Base-by-base conservation (phyloP, 1,140 invertebrate genomes). In the Hylaeus anthracinus region DNA sequence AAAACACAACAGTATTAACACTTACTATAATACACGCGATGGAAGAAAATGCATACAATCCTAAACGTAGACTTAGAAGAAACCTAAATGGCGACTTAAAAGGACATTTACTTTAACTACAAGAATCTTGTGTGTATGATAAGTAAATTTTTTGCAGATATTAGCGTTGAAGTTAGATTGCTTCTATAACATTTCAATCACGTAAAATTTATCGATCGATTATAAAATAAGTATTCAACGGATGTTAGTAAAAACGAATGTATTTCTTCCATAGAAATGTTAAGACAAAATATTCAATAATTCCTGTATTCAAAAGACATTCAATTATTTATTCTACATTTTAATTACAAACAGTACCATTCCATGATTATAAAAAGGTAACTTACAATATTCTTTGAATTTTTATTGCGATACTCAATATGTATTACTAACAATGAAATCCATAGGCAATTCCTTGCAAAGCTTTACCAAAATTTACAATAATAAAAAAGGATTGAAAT, bases 1-100 rank as follows among this genome's bases (percentile, higher is more conserved):
- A 69, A 77, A n/a, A 61, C 67, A 43, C 48, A 77, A 71, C 56
- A 78, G 67, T 71, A 78, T 78, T 78, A 78, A 53, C 14, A 71
- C 8, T 61, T 77, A 51, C 71, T 41, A 71, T 6, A 41, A 71
- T 8, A 61, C 15, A 71, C 71, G 75, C 70, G 75, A 78, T 72
- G 45, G 12, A 26, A 71, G 37, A 64, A 1, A 14, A 75, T 75
- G 10, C n/a, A 75, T 37, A 41, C 43, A 5, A 43, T 43, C 43
- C 43, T 41, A 75, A 45, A 56, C 5, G 12, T 37, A 75, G 2
- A 43, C 37, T 26, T 26, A 26, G 26, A 26, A 26, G 26, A 26
- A 26, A 26, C 26, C 26, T 26, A 26, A 26, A 26, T 26, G 26
- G 26, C 26, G 26, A 26, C 26, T 26, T 26, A 26, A 26, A 26